Conservation (phyloP, 2,113 vertebrate species). For the Australoheros scitulus region DNA sequence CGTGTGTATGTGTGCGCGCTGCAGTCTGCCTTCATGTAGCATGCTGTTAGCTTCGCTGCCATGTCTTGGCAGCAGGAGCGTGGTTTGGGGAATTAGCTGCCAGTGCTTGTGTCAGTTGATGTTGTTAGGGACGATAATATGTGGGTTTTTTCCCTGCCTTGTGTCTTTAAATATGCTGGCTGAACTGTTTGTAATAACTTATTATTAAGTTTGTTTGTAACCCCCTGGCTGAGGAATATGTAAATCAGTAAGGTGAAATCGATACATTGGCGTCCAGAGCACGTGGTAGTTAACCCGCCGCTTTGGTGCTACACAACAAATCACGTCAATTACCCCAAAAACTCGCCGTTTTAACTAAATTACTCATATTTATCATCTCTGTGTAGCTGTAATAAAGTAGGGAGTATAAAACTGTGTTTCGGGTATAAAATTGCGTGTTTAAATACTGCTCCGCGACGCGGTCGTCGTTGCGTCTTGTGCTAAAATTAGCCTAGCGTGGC, state of each 20-base stretch:
- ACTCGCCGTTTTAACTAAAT: fast-evolving
- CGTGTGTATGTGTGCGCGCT: conserved; percentile 21
- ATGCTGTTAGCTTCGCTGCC: conserved; percentile 49
- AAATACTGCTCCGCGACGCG: conserved; percentile 3
- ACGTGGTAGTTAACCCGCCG: conserved; percentile 72
- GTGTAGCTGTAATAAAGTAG: fast-evolving
- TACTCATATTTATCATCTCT: fast-evolving
- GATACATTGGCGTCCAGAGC: conserved; percentile 58
- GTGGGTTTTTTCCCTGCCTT: fast-evolving
- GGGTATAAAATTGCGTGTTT: neutral
- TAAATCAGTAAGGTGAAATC: conserved; percentile 49
- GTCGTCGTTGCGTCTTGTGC: conserved; percentile 54
- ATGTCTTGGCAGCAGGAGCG: conserved; percentile 41
- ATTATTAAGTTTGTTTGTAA: neutral
- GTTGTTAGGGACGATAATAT: neutral
- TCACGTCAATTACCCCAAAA: neutral
- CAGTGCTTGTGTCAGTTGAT: conserved; percentile 8
- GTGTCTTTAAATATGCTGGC: fast-evolving
- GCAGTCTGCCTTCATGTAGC: conserved; percentile 51
- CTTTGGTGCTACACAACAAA: conserved; percentile 1
- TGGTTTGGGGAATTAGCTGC: conserved; percentile 44
- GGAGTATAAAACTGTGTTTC: fast-evolving
- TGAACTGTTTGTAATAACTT: fast-evolving
- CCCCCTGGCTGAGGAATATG: conserved; percentile 13
- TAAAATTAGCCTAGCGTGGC: conserved; percentile 67